Evolutionary conservation across 2,888 invertebrate genomes (phyloP).

Genomic region (Nycteola revayana): DNA sequence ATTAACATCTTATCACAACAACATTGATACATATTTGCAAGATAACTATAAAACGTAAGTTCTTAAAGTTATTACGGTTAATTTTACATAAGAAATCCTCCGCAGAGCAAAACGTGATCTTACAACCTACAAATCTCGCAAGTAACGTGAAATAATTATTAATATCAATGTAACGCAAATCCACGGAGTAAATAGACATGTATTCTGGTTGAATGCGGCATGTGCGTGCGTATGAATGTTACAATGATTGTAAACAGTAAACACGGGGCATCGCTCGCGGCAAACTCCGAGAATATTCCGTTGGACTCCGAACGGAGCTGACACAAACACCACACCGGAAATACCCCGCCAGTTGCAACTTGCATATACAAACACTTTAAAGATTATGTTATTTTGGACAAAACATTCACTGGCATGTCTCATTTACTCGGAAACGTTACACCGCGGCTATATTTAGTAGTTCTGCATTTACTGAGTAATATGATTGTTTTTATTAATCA

Average conservation of each 20-base stretch:
- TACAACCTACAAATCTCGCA: too few relatives aligned
- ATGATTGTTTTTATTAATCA: too few relatives aligned
- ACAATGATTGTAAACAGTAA: slow-evolving; percentile 50
- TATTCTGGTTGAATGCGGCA: slow-evolving; percentile 23
- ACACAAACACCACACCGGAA: slow-evolving; percentile 57
- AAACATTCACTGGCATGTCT: slow-evolving; percentile 22
- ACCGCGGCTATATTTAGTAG: slow-evolving; percentile 19
- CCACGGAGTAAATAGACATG: slow-evolving; percentile 17
- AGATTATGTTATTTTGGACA: slow-evolving; percentile 27
- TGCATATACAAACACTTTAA: slow-evolving; percentile 17
- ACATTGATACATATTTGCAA: too few relatives aligned
- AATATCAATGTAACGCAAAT: too few relatives aligned
- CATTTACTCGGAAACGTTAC: slow-evolving; percentile 18
- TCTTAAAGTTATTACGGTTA: too few relatives aligned
- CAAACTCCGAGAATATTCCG: slow-evolving; percentile 67
- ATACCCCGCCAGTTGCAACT: slow-evolving; percentile 49
- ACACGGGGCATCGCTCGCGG: slow-evolving; percentile 59
- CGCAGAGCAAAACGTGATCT: too few relatives aligned
- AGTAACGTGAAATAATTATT: too few relatives aligned
- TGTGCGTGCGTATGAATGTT: slow-evolving; percentile 9
- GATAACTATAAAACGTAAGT: too few relatives aligned
- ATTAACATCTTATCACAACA: too few relatives aligned
- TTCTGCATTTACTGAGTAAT: too few relatives aligned
- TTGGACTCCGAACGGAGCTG: slow-evolving; percentile 56
- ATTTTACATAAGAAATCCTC: too few relatives aligned